Percentiles rank a stretch among this genome's conserved stretches.
phyloP scores from a whole-genome alignment of 2,113 vertebrate species.

The Columbina picui region DNA sequence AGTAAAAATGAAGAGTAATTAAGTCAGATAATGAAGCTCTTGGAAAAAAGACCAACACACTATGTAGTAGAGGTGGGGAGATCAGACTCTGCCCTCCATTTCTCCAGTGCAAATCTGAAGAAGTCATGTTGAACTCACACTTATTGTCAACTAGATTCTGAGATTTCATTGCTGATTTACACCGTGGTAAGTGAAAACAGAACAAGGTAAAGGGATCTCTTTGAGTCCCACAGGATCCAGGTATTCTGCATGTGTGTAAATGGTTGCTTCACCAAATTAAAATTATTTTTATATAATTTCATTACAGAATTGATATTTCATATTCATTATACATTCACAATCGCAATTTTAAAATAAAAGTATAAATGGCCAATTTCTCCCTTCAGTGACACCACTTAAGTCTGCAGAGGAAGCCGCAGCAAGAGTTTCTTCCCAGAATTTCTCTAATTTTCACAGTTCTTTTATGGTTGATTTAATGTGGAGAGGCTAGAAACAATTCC shows the following conservation, averaged over 20 bases:
- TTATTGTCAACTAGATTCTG: neutral
- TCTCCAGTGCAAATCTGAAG: neutral
- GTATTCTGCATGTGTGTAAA: neutral
- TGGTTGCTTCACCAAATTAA: slow-evolving; percentile 9
- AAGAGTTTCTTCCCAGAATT: neutral
- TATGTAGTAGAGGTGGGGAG: neutral
- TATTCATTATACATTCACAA: neutral
- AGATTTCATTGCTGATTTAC: neutral
- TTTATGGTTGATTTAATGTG: neutral
- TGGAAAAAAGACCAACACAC: neutral
- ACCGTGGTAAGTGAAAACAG: neutral
- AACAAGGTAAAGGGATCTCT: neutral
- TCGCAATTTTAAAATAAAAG: neutral
- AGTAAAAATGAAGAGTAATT: neutral
- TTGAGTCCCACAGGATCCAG: neutral
- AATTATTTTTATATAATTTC: neutral
- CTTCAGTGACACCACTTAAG: neutral
- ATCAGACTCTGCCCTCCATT: neutral
- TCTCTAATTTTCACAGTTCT: neutral
- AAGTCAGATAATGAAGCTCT: neutral
- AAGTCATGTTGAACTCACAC: neutral
- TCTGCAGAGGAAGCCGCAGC: neutral
- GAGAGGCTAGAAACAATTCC: neutral
- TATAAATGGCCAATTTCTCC: neutral
- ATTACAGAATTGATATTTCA: slow-evolving; percentile 11